Evolutionary conservation across 2,888 invertebrate genomes (phyloP), one percentile per base, ranked within the genome.

Genomic region (Rhogogaster chlorosoma): DNA sequence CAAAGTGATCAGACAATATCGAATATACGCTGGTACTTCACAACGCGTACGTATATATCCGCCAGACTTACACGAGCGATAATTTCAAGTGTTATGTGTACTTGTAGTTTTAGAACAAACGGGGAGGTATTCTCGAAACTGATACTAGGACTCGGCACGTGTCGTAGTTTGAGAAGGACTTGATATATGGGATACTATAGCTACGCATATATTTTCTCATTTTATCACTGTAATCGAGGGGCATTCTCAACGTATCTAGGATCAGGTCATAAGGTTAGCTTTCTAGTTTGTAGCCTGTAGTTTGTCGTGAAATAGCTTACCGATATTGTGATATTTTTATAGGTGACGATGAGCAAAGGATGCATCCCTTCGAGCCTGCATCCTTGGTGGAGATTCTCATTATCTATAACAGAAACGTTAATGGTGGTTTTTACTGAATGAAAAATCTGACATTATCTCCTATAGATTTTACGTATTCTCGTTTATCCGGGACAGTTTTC

Each of bases 341-440:
- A 94, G 42, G 94, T 94, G 86, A 94, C 91, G 86, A 94, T 92
- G 85, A 94, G 91, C 84, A 94, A 91, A 0, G 94, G 93, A 83
- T 94, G 93, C 18, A 94, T 90, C 67, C 93, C 93, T 86, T 93
- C 94, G 86, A 94, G 90, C 86, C 91, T 93, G 87, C 94, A 94
- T 85, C 92, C 93, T 10, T 89, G 90, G 49, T 92, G 91, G 57
- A 92, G 89, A 67, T 91, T 91, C 78, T 91, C 91, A n/a, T 90
- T 91, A 83, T 92, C 93, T 93, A 89, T n/a, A 90, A 90, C 71
- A 86, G 83, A 87, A 49, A 87, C 22, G 15, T 32, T 32, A 29
- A 61, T 32, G 15, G 67, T 67, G 26, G 22, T 2, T 12, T 18
- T 71, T 42, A 71, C 42, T 38, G 12, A 12, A 26, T 42, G 42